Evolutionary conservation across 2,113 vertebrate species (phyloP).

Genomic region (Salvelinus sp.): DNA sequence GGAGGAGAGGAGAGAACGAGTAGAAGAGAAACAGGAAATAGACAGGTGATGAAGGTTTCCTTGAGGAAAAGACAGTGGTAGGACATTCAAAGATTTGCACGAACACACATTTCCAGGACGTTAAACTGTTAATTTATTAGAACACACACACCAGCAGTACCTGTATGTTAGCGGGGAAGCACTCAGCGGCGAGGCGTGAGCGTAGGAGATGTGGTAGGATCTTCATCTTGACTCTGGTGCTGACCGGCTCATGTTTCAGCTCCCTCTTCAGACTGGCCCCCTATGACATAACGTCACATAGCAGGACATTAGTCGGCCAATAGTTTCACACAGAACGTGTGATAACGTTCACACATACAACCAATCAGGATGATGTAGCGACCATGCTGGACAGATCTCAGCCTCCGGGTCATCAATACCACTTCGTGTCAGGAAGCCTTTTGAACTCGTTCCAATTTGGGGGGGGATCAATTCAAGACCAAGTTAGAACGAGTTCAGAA

Average conservation of each 20-base stretch:
- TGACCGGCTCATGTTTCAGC: slow-evolving; percentile 94
- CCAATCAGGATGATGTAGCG: too few relatives aligned
- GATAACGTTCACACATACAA: too few relatives aligned
- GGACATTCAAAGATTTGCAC: background rate
- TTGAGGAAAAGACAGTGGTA: background rate
- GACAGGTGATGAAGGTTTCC: background rate
- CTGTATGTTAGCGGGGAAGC: slow-evolving; percentile 96
- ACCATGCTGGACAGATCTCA: too few relatives aligned
- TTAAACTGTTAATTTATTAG: background rate
- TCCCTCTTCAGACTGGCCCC: slow-evolving; percentile 89
- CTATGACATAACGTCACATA: slow-evolving; percentile 59
- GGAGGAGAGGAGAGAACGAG: background rate
- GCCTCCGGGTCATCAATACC: too few relatives aligned
- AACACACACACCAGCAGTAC: slow-evolving; percentile 53
- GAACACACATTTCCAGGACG: background rate
- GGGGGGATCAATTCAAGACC: too few relatives aligned
- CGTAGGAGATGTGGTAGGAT: slow-evolving; percentile 95
- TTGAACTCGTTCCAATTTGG: too few relatives aligned
- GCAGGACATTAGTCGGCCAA: background rate
- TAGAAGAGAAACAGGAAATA: background rate
- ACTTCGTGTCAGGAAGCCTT: too few relatives aligned
- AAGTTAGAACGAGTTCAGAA: background rate
- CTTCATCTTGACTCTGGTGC: slow-evolving; percentile 96
- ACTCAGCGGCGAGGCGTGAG: slow-evolving; percentile 92
- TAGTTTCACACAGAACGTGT: background rate